phyloP scores from a whole-genome alignment of 2,113 vertebrate species.

The Andinoacara biseriatus region DNA sequence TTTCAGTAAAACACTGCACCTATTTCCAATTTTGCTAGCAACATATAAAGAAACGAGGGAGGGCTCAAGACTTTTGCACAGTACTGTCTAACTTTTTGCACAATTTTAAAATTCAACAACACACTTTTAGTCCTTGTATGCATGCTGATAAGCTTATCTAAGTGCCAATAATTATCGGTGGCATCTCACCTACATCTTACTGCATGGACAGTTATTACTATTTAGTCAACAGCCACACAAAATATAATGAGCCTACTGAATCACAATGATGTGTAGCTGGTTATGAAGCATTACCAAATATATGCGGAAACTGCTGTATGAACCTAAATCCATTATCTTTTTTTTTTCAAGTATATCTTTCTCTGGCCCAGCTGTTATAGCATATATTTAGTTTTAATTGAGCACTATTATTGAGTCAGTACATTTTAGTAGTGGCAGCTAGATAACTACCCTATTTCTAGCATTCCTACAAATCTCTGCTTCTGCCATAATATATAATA shows the following conservation, averaged over 20 bases:
- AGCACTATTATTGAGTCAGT: conserved; percentile 27
- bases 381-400: conserved; percentile 44
- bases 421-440: conserved; percentile 34
- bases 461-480: conserved; percentile 31
- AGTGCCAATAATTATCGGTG: background rate
- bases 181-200: background rate
- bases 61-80: background rate
- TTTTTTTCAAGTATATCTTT: conserved; percentile 15
- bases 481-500: conserved; percentile 44
- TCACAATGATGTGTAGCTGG: background rate
- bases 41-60: too few species aligned
- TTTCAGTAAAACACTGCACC: too few species aligned
- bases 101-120: background rate
- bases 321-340: conserved; percentile 6
- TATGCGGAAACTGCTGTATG: background rate
- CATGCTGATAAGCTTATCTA: background rate
- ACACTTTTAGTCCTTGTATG: background rate
- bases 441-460: conserved; percentile 50
- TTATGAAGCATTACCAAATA: background rate
- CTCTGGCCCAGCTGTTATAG: conserved; percentile 9
- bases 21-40: too few species aligned
- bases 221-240: conserved; percentile 12
- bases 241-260: background rate
- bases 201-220: background rate
- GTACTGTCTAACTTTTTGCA: background rate